phyloP scores from a whole-genome alignment of 2,113 vertebrate species.

The Semnornis frantzii region DNA sequence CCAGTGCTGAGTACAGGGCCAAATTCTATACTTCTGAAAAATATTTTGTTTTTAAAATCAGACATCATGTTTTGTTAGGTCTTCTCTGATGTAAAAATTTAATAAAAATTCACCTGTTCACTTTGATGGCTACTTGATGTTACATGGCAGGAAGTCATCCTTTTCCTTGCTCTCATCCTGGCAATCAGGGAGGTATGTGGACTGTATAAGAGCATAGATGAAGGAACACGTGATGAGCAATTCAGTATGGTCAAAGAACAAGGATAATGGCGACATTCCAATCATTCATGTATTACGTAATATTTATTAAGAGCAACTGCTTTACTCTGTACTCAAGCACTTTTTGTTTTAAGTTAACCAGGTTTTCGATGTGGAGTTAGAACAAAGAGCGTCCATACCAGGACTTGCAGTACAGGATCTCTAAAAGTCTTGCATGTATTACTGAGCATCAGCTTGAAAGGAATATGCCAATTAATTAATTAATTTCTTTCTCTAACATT shows the following conservation, averaged over 20 bases:
- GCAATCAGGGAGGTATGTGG: neutral
- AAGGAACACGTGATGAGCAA: neutral
- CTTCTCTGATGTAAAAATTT: neutral
- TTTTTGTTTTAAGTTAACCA: neutral
- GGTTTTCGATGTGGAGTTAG: neutral
- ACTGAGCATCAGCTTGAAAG: neutral
- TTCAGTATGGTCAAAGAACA: neutral
- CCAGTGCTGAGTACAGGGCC: too few species aligned
- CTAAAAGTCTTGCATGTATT: neutral
- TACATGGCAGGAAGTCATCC: neutral
- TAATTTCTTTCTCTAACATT: neutral
- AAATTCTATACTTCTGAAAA: neutral
- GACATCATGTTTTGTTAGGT: neutral
- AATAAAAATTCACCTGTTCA: neutral
- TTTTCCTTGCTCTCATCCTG: neutral
- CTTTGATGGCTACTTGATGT: neutral
- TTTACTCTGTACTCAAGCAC: neutral
- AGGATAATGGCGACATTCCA: neutral
- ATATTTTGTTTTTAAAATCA: neutral
- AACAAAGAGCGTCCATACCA: neutral
- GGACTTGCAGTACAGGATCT: neutral
- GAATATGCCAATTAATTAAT: neutral
- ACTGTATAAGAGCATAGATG: neutral
- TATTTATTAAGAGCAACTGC: neutral
- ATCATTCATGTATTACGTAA: neutral